These are phyloP conservation scores for Eupithecia subfuscata DNA, from an alignment of 2,888 invertebrate species.

Conservation along the genomic window DNA sequence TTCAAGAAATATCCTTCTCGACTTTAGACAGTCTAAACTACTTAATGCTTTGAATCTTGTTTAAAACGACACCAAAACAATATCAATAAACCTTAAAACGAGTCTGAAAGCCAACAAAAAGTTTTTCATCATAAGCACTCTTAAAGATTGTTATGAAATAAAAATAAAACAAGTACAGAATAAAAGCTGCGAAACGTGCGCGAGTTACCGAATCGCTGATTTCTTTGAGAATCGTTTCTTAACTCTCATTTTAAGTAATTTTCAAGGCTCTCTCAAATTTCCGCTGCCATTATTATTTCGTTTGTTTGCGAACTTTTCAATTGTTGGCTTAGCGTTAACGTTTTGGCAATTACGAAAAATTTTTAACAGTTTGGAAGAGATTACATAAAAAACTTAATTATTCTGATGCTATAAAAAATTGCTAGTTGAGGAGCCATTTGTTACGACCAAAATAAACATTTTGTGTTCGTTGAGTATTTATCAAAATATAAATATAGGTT, in stretches of 20 bases:
- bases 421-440: neutral
- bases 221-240: slow-evolving; percentile 21
- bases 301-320: slow-evolving; percentile 36
- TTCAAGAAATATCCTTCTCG: neutral
- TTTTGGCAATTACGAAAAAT: slow-evolving; percentile 15
- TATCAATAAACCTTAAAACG: neutral
- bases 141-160: slow-evolving; percentile 32
- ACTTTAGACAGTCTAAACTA: neutral
- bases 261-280: slow-evolving; percentile 30
- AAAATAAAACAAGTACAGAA: slow-evolving; percentile 29
- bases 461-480: neutral
- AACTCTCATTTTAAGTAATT: slow-evolving; percentile 18
- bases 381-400: neutral
- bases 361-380: neutral
- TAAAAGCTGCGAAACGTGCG: slow-evolving; percentile 30
- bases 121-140: slow-evolving; percentile 15
- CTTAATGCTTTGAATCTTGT: neutral
- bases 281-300: slow-evolving; percentile 35
- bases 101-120: neutral
- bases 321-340: slow-evolving; percentile 28
- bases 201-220: slow-evolving; percentile 34
- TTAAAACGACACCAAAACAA: neutral
- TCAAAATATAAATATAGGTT: no score
- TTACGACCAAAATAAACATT: neutral
- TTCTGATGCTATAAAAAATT: neutral